phyloP scores from a whole-genome alignment of 2,797 vertebrate genomes.

The Gallinago nigripennis region DNA sequence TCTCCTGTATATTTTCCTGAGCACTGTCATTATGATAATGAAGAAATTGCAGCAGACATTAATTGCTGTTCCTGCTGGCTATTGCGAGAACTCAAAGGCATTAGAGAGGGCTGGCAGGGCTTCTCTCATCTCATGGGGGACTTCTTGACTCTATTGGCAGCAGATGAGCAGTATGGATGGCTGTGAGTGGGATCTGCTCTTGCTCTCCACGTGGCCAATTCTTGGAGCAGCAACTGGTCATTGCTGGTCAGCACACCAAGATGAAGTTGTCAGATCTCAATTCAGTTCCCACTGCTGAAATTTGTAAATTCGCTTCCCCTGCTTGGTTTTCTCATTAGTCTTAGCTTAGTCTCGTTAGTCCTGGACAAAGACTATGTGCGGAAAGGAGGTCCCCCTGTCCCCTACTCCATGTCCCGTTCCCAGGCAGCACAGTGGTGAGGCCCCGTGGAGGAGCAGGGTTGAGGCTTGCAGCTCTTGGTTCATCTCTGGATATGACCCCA shows the following conservation, averaged over 20 bases:
- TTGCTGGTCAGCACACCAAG: neutral
- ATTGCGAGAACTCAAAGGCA: neutral
- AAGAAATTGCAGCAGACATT: constrained; percentile 72
- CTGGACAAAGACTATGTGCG: accelerated
- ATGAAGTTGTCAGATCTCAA: neutral
- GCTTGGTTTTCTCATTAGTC: neutral
- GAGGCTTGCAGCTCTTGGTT: neutral
- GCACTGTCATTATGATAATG: constrained; percentile 72
- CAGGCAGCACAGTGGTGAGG: accelerated
- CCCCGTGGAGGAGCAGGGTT: accelerated
- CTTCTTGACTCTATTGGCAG: neutral
- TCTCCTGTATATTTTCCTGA: constrained; percentile 61
- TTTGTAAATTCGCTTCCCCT: neutral
- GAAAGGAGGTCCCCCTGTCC: neutral
- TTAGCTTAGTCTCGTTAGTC: neutral
- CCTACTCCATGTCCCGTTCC: neutral
- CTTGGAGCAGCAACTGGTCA: neutral
- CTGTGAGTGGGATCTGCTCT: neutral
- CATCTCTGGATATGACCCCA: accelerated
- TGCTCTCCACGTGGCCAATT: neutral
- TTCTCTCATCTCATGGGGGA: neutral
- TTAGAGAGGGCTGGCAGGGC: neutral
- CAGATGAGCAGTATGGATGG: neutral
- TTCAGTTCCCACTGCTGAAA: neutral
- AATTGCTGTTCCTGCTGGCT: constrained; percentile 61